A percentile compares a stretch with the other conserved stretches of the same genome.
These are phyloP conservation scores for Umimayanthus kanabou DNA, from an alignment of 92 coral and sea anemone genomes.

Conservation along the genomic window DNA sequence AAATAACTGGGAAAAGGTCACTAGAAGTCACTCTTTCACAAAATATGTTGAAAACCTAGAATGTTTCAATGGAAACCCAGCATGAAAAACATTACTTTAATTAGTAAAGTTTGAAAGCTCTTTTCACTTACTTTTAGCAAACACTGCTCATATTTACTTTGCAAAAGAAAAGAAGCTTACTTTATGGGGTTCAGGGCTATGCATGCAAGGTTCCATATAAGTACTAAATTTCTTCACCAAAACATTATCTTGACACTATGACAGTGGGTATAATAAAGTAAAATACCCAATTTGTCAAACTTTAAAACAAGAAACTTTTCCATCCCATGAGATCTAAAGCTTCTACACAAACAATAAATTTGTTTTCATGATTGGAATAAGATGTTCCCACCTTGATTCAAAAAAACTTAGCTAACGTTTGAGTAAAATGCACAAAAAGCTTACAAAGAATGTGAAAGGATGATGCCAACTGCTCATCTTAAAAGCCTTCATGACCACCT, in stretches of 20 bases:
- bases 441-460: constrained; percentile 27
- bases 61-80: constrained; percentile 42
- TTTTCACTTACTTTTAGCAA: constrained; percentile 3
- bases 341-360: constrained; percentile 4
- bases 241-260: neutral
- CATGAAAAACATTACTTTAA: constrained; percentile 18
- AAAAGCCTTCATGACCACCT: constrained; percentile 26
- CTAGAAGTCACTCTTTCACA: constrained; percentile 17
- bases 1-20: constrained; percentile 16
- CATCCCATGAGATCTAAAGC: constrained; percentile 6
- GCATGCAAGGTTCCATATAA: neutral
- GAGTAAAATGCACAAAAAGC: neutral
- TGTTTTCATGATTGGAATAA: neutral
- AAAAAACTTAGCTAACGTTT: neutral
- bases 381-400: neutral
- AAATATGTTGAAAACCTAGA: constrained; percentile 38
- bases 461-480: neutral
- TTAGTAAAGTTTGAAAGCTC: constrained; percentile 7
- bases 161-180: neutral
- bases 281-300: neutral
- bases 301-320: neutral
- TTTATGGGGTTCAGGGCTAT: neutral
- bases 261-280: too few species aligned
- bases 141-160: neutral
- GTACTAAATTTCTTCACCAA: neutral